Conservation (phyloP, 2,113 vertebrate genomes). For the Cryptomyrus ogoouensis region DNA sequence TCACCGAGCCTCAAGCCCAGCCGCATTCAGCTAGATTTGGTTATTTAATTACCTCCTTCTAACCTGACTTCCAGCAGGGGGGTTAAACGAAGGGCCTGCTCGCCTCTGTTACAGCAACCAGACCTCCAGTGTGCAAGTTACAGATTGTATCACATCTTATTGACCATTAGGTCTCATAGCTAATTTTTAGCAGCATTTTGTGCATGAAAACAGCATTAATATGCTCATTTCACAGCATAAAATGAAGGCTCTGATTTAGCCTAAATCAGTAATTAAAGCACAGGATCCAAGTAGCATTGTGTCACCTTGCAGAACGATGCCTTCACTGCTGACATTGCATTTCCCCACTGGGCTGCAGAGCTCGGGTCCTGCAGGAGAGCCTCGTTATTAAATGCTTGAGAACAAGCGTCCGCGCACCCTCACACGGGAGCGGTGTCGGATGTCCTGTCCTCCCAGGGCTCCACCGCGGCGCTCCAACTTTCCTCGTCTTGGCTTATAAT, state of each 20-base stretch:
- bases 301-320: not conserved
- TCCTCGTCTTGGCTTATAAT: conserved; percentile 30
- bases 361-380: not conserved
- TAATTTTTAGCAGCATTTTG: not conserved
- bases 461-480: not conserved
- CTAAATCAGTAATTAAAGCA: not conserved
- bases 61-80: not conserved
- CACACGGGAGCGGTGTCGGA: conserved; percentile 1
- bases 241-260: not conserved
- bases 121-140: not conserved
- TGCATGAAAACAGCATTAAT: not conserved
- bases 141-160: not conserved
- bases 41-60: not conserved
- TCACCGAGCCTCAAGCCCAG: not conserved
- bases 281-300: not conserved
- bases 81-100: not conserved
- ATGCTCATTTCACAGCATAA: not conserved
- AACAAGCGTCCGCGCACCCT: not conserved
- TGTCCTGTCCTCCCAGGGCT: not conserved
- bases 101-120: not conserved
- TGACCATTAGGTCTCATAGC: not conserved
- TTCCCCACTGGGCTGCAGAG: not conserved
- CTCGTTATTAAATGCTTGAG: not conserved
- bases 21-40: not conserved
- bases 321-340: not conserved